Conservation (phyloP, 2,888 invertebrate genomes). For the Parelbella ahira region DNA sequence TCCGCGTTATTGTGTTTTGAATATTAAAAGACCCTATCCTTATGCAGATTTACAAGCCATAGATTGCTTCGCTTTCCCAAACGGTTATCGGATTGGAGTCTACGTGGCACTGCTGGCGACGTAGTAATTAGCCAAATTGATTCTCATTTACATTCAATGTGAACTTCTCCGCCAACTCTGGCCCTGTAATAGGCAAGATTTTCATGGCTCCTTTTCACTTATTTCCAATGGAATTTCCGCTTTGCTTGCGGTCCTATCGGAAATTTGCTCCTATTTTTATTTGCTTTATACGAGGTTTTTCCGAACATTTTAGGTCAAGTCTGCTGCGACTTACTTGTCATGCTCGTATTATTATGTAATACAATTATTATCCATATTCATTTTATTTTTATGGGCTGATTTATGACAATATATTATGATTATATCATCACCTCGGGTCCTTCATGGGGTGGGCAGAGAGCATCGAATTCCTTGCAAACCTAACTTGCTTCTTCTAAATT, state of each 20-base stretch:
- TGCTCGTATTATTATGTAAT: too few relatives aligned
- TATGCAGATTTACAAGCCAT: too few relatives aligned
- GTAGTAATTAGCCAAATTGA: slow-evolving; percentile 31
- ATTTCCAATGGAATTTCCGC: slow-evolving; percentile 10
- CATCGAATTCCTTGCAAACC: too few relatives aligned
- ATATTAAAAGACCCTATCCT: too few relatives aligned
- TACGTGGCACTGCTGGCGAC: slow-evolving; percentile 13
- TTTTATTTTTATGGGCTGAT: too few relatives aligned
- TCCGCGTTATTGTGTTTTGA: too few relatives aligned
- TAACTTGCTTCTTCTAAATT: too few relatives aligned
- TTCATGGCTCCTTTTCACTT: slow-evolving; percentile 23
- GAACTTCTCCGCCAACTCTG: slow-evolving; percentile 24
- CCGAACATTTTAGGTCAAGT: not conserved
- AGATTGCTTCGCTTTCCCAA: slow-evolving; percentile 4
- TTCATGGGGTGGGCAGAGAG: too few relatives aligned
- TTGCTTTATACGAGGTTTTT: not conserved
- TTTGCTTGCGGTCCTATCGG: slow-evolving; percentile 2
- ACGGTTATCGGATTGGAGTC: slow-evolving; percentile 11
- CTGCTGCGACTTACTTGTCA: too few relatives aligned
- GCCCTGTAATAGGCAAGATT: slow-evolving; percentile 28
- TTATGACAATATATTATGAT: too few relatives aligned
- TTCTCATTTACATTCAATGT: slow-evolving; percentile 30
- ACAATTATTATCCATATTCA: too few relatives aligned
- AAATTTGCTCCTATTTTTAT: slow-evolving; percentile 6
- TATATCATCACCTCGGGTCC: too few relatives aligned